These are phyloP conservation scores for Palythoa caribaeorum DNA, from an alignment of 92 coral and sea anemone species.

Conservation along the genomic window DNA sequence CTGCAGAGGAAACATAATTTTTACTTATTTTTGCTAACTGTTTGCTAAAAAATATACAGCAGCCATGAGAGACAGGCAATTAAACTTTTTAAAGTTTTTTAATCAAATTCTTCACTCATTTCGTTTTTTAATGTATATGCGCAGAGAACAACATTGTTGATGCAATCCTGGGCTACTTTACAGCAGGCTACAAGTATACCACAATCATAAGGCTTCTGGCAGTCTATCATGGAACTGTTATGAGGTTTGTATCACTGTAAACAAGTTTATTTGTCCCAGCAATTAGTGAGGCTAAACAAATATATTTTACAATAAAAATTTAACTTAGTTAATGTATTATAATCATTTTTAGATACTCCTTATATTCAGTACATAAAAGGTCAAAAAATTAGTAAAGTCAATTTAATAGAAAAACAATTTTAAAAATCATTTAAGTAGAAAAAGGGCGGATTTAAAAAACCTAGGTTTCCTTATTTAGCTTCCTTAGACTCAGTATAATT, in stretches of 20 bases:
- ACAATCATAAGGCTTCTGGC: constrained; percentile 21
- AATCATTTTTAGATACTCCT: constrained; percentile 12
- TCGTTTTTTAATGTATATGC: too few species aligned
- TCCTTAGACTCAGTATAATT: constrained; percentile 1
- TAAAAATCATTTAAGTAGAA: constrained; percentile 5
- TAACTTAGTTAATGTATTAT: not conserved
- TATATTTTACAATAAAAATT: constrained; percentile 21
- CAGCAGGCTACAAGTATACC: constrained; percentile 9
- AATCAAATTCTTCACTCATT: too few species aligned
- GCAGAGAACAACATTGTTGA: too few species aligned
- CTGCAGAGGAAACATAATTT: too few species aligned
- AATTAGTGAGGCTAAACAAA: constrained; percentile 16
- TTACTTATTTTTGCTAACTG: too few species aligned
- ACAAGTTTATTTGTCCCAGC: constrained; percentile 5
- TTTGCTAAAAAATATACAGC: too few species aligned
- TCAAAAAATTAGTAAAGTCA: not conserved
- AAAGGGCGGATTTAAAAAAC: constrained; percentile 12
- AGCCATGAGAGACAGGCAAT: too few species aligned
- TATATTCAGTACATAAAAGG: constrained; percentile 4
- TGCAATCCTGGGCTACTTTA: not conserved
- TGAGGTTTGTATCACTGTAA: not conserved
- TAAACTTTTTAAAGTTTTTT: too few species aligned
- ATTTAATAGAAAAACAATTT: not conserved
- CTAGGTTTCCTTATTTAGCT: constrained; percentile 24
- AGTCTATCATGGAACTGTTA: constrained; percentile 14